Percentiles rank a stretch among this genome's conserved stretches.
Conservation (phyloP, 2,888 invertebrate genomes). For the Zaprionus lineosus region DNA sequence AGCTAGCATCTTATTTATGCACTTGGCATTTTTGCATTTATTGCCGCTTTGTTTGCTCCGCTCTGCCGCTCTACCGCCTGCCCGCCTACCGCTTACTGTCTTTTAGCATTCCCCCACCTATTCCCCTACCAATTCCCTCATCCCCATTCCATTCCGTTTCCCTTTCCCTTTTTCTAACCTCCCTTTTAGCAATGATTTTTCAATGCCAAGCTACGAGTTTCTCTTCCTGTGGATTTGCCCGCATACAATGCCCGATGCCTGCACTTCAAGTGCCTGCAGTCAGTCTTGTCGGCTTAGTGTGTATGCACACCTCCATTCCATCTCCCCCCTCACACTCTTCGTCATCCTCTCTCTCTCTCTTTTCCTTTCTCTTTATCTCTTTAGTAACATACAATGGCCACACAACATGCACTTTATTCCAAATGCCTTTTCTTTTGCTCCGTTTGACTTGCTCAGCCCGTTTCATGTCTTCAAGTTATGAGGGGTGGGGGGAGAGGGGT, state of each 20-base stretch:
- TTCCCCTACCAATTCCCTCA: too few species aligned
- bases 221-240: constrained; percentile 41
- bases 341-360: neutral
- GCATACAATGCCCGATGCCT: constrained; percentile 24
- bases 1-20: constrained; percentile 64
- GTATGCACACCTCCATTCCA: constrained; percentile 17
- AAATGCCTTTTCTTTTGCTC: constrained; percentile 56
- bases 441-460: constrained; percentile 35
- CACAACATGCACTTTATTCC: constrained; percentile 70
- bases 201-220: constrained; percentile 61
- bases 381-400: constrained; percentile 45
- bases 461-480: constrained; percentile 68
- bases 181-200: constrained; percentile 57
- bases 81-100: neutral
- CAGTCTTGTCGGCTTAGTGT: constrained; percentile 70
- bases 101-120: too few species aligned
- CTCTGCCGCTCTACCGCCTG: neutral
- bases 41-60: constrained; percentile 48
- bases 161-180: constrained; percentile 8
- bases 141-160: too few species aligned
- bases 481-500: too few species aligned
- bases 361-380: constrained; percentile 7
- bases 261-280: constrained; percentile 48
- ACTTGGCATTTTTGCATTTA: constrained; percentile 69
- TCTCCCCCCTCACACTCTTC: neutral